Conservation (phyloP, 2,797 vertebrate genomes). For the Zalophus californianus region DNA sequence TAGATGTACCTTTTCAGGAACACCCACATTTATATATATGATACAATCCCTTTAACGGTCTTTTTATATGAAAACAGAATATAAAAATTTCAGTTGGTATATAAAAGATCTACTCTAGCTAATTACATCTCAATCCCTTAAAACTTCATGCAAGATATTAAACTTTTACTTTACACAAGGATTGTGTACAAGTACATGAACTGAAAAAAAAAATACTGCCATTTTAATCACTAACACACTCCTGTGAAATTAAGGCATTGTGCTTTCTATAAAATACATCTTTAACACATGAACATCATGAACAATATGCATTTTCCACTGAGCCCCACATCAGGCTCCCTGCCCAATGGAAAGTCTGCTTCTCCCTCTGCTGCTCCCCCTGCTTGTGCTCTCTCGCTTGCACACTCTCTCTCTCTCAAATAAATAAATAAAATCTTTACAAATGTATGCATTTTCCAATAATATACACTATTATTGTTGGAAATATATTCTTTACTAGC, state of each 20-base stretch:
- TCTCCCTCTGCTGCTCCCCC: background rate
- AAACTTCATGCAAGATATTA: background rate
- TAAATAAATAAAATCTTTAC: background rate
- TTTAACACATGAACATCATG: background rate
- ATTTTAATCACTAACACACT: background rate
- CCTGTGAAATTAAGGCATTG: background rate
- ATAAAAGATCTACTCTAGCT: background rate
- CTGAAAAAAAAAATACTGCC: background rate
- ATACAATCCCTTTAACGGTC: background rate
- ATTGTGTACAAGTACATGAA: background rate
- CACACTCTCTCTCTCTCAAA: background rate
- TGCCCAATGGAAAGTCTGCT: background rate
- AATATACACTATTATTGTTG: background rate
- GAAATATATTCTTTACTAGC: conserved; percentile 1
- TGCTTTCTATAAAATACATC: background rate
- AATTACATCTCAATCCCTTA: background rate
- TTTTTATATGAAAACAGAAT: background rate
- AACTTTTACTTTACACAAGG: background rate
- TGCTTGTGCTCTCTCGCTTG: background rate
- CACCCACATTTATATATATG: background rate
- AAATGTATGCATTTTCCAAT: background rate
- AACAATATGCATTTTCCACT: background rate
- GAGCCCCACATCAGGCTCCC: too few relatives aligned
- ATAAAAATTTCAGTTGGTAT: background rate
- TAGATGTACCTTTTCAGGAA: background rate